Percentiles rank a stretch among this genome's conserved stretches.
These are phyloP conservation scores for Magallana ariakensis DNA, from an alignment of 1,140 invertebrate species.

Conservation along the genomic window DNA sequence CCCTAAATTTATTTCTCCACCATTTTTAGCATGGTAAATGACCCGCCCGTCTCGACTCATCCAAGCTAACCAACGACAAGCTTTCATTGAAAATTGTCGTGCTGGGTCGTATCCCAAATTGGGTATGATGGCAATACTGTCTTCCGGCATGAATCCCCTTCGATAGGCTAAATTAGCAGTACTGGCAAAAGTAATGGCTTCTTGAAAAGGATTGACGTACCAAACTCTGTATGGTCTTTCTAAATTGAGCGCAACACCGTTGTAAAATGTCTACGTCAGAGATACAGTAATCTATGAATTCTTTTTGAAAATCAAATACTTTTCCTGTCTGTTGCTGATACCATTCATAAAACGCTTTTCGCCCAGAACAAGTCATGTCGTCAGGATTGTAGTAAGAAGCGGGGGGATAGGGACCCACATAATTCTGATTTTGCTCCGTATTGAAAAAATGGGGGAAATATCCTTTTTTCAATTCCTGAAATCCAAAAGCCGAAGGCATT, in stretches of 20 bases:
- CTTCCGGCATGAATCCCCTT: background rate
- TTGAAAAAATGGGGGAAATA: slow-evolving; percentile 57
- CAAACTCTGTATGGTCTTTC: too few species aligned
- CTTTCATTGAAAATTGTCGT: background rate
- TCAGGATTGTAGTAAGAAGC: slow-evolving; percentile 32
- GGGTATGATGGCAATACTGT: background rate
- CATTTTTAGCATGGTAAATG: slow-evolving; percentile 25
- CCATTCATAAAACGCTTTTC: background rate
- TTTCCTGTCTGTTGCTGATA: background rate
- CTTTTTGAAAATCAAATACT: background rate
- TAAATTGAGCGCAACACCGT: too few species aligned
- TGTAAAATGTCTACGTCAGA: background rate
- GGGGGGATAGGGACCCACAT: slow-evolving; percentile 47
- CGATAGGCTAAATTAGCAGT: slow-evolving; percentile 13
- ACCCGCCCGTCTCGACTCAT: background rate
- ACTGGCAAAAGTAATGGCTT: background rate
- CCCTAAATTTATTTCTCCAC: slow-evolving; percentile 6
- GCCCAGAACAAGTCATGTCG: background rate
- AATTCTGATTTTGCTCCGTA: slow-evolving; percentile 42
- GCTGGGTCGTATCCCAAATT: background rate
- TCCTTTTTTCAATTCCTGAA: slow-evolving; percentile 39
- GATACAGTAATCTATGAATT: background rate
- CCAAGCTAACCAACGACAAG: background rate
- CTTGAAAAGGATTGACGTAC: too few species aligned
- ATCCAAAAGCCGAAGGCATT: slow-evolving; percentile 50